Evolutionary conservation across 2,113 vertebrate genomes (phyloP), one percentile per base, ranked within the genome.

Genomic region (Oophaga pumilio): DNA sequence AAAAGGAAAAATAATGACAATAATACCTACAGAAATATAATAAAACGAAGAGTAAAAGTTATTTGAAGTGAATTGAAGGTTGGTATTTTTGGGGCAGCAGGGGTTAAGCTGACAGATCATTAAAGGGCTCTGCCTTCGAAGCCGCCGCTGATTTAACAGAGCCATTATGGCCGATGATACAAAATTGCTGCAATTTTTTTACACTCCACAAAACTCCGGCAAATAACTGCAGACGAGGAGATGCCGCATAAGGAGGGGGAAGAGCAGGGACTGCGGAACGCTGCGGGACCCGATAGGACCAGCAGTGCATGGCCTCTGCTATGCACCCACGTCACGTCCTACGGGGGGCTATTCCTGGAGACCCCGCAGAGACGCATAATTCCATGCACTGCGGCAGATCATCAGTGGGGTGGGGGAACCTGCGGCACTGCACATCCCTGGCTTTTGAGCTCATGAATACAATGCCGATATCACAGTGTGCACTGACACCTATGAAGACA

Each of bases 131-230:
- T 4, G 28, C 15, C 28, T 15, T 8, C 15, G 62, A 64, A 64
- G 22, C 26, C 69, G 0, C 14, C 26, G 26, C 28, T 6, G 15
- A 17, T 28, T 18, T 43, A 28, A 13, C 14, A 33, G 17, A 18
- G 14, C 28, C 28, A 33, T 74, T 74, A 22, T 50, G 10, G 15
- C 10, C 17, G 15, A 74, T 74, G 69, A 43, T 73, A 33, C 28
- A 50, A 49, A 33, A 74, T 74, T 74, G 71, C 71, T 74, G 71
- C 71, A 74, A 50, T 74, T 74, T 73, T 64, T 74, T 74, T 74
- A 74, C 71, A 74, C 71, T 74, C 43, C 71, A 74, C 71, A 74
- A 74, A 74, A 74, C 33, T 74, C 64, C 7, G 15, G 49, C 17
- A 74, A 49, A 74, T 49, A 74, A 49, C 71, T 74, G 28, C 71